Base-by-base conservation (phyloP, 2,797 vertebrate species). In the Hoplostethus mediterraneus region DNA sequence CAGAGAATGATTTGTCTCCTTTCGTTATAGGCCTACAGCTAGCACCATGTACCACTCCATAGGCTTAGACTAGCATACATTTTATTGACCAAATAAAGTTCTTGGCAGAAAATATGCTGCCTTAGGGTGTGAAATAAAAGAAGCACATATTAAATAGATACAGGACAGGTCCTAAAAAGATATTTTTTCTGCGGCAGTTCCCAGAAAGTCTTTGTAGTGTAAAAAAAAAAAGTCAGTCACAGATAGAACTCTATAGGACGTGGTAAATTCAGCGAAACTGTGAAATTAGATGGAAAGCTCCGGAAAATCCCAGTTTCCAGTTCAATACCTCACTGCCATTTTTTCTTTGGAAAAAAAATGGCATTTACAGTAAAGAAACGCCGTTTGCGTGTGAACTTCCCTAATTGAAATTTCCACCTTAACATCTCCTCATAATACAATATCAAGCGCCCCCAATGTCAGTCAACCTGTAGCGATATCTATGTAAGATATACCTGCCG, bases 271-370 rank as follows among this genome's bases (percentile, higher is more conserved):
- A 55, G 33, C 66, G 25, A 55, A 49, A 49, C 75, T 76, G 72
- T 81, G 67, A 86, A 77, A 77, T 82, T 71, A 72, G 48, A 67
- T 56, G 51, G 45, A 71, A 47, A 59, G 71, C 64, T 59, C 42
- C 42, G 42, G 56, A 72, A 70, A 73, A 67, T 17, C 40, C 21
- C 12, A 47, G 76, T 74, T 1, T 75, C 21, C 11, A 62, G 57
- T 33, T 12, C 71, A 69, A 79, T 82, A 71, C 54, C n/a, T 3
- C 6, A 36, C 47, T 31, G 30, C 61, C 25, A 30, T 63, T 80
- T 74, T 11, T 49, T 21, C 51, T 5, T 0, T 3, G 33, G 9
- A n/a, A 36, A 42, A 42, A 45, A 54, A 74, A 68, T 72, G 52
- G 2, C 21, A 42, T 82, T 79, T 63, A 53, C 70, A 59, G 25